A percentile compares a stretch with the other conserved stretches of the same genome.
Evolutionary conservation across 2,797 vertebrate species (phyloP).

Genomic region (Todus mexicanus): DNA sequence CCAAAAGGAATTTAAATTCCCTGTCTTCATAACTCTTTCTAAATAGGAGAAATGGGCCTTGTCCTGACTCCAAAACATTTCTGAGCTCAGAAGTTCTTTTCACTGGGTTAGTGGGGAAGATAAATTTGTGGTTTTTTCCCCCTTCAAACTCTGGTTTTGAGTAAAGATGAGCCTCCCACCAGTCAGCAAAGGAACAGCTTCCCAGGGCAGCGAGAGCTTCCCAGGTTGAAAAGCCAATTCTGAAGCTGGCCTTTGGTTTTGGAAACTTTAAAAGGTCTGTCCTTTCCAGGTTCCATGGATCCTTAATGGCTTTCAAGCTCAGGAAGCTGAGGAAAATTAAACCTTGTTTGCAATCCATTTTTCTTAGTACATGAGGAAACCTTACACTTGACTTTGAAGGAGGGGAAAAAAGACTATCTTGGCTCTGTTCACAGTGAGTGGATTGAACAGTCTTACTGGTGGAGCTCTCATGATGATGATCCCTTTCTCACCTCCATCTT

Average conservation of each 20-base stretch:
- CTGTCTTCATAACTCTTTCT: neutral
- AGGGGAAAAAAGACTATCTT: neutral
- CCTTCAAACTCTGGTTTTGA: neutral
- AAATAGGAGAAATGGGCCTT: neutral
- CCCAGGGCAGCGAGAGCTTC: neutral
- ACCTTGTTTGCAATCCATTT: neutral
- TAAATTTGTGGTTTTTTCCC: neutral
- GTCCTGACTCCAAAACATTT: neutral
- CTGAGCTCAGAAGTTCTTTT: neutral
- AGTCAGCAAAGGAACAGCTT: neutral
- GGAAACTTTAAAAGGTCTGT: neutral
- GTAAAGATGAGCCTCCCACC: neutral
- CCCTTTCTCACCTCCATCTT: neutral
- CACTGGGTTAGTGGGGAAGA: neutral
- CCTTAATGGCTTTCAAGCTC: neutral
- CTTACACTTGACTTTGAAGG: neutral
- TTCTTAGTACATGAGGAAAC: neutral
- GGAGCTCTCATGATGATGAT: neutral
- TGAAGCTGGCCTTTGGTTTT: neutral
- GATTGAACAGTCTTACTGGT: neutral
- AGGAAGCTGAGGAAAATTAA: neutral
- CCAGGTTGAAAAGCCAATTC: neutral
- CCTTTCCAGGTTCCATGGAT: neutral
- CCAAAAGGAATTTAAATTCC: neutral
- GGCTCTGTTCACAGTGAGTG: neutral